phyloP scores from a whole-genome alignment of 2,113 vertebrate genomes.

The Gallinago jamesoni region DNA sequence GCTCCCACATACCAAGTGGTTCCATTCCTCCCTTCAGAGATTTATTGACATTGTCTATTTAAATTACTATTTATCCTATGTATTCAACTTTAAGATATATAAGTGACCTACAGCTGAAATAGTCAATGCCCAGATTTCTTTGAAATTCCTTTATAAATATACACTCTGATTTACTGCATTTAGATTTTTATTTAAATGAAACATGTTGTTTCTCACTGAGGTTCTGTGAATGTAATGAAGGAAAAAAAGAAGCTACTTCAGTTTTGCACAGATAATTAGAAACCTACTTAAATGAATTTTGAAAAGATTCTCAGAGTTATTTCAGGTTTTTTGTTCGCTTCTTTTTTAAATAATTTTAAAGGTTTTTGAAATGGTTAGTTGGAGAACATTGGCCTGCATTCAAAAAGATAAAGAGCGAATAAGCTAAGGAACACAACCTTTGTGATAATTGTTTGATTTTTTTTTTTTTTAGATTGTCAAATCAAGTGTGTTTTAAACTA shows the following conservation, averaged over 20 bases:
- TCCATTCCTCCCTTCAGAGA: not conserved
- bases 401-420: slow-evolving; percentile 12
- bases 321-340: not conserved
- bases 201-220: not conserved
- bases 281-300: slow-evolving; percentile 17
- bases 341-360: not conserved
- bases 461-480: slow-evolving; percentile 5
- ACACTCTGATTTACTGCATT: not conserved
- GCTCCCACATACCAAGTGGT: not conserved
- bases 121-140: slow-evolving; percentile 14
- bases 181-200: slow-evolving; percentile 49
- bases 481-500: slow-evolving; percentile 50
- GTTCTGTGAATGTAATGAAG: slow-evolving; percentile 19
- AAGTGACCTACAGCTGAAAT: slow-evolving; percentile 25
- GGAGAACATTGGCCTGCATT: slow-evolving; percentile 36
- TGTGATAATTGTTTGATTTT: slow-evolving; percentile 38
- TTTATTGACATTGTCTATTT: not conserved
- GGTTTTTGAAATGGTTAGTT: not conserved
- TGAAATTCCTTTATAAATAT: slow-evolving; percentile 26
- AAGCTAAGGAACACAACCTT: slow-evolving; percentile 27
- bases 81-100: not conserved
- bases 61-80: not conserved
- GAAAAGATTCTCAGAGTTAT: slow-evolving; percentile 6
- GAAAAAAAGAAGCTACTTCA: slow-evolving; percentile 27
- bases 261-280: slow-evolving; percentile 35